A percentile compares a stretch with the other conserved stretches of the same genome.
phyloP scores from a whole-genome alignment of 2,113 vertebrate species.

The Paedocypris sp. region DNA sequence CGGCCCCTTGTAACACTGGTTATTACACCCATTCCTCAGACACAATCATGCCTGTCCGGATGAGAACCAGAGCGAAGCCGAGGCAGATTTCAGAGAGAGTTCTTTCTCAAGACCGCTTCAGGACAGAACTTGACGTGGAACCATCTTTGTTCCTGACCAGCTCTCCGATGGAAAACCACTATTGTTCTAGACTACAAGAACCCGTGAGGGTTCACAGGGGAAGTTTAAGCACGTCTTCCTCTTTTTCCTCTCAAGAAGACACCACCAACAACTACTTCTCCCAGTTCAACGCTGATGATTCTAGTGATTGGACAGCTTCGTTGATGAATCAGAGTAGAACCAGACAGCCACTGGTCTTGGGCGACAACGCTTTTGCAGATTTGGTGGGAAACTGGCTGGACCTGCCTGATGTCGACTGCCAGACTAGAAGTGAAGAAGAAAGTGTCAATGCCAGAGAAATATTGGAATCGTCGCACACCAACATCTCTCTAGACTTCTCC shows the following conservation, averaged over 20 bases:
- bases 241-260: constrained; percentile 19
- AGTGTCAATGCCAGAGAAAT: constrained; percentile 32
- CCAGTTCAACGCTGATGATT: constrained; percentile 66
- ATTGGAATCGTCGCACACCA: constrained; percentile 9
- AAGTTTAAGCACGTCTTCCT: constrained; percentile 21
- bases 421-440: background rate
- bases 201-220: background rate
- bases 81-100: background rate
- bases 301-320: constrained; percentile 80
- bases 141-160: constrained; percentile 16
- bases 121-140: constrained; percentile 8
- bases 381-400: constrained; percentile 96
- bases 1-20: constrained; percentile 12
- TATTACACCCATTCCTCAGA: background rate
- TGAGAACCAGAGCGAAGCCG: background rate
- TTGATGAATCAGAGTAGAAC: constrained; percentile 82
- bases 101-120: background rate
- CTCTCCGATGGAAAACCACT: constrained; percentile 10
- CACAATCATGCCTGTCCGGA: background rate
- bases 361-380: constrained; percentile 92
- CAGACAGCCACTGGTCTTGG: constrained; percentile 83
- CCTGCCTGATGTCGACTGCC: constrained; percentile 62
- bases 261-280: constrained; percentile 68
- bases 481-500: constrained; percentile 64
- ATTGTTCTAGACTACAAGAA: background rate